Percentiles rank a stretch among this genome's conserved stretches.
These are phyloP conservation scores for Esperia sulphurella DNA, from an alignment of 2,888 invertebrate genomes.

Conservation along the genomic window DNA sequence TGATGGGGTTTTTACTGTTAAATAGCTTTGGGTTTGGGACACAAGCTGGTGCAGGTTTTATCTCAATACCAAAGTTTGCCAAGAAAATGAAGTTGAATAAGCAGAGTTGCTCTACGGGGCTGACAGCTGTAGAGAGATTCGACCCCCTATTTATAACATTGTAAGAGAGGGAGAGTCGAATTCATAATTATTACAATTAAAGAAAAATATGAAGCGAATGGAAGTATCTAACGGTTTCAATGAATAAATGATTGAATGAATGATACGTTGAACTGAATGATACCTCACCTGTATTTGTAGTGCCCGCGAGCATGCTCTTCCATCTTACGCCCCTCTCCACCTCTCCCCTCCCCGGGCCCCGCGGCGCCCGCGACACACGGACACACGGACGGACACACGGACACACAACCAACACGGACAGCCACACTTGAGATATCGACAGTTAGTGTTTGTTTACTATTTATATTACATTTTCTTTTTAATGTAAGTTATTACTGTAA, in stretches of 20 bases:
- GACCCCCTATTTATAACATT: no score
- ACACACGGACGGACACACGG: slow-evolving; percentile 27
- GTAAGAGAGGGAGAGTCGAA: no score
- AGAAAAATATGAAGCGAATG: no score
- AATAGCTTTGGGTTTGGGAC: no score
- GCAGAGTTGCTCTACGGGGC: no score
- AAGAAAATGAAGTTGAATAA: no score
- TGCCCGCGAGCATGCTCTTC: slow-evolving; percentile 66
- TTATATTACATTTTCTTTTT: slow-evolving; percentile 33
- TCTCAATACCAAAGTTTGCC: no score
- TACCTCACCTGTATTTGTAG: slow-evolving; percentile 62
- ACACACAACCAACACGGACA: slow-evolving; percentile 3
- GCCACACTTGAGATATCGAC: neutral
- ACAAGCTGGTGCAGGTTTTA: no score
- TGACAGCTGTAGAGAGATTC: no score
- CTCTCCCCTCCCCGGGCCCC: slow-evolving; percentile 22
- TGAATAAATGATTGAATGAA: neutral
- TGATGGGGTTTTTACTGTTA: no score
- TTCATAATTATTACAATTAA: no score
- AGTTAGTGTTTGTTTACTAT: slow-evolving; percentile 21
- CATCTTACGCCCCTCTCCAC: slow-evolving; percentile 61
- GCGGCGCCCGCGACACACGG: slow-evolving; percentile 14
- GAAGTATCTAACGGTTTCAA: neutral
- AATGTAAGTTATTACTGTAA: no score
- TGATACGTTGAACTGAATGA: neutral